Percentiles rank a stretch among this genome's conserved stretches.
phyloP scores from a whole-genome alignment of 2,888 invertebrate genomes.

The Alloscopus bannaensis region DNA sequence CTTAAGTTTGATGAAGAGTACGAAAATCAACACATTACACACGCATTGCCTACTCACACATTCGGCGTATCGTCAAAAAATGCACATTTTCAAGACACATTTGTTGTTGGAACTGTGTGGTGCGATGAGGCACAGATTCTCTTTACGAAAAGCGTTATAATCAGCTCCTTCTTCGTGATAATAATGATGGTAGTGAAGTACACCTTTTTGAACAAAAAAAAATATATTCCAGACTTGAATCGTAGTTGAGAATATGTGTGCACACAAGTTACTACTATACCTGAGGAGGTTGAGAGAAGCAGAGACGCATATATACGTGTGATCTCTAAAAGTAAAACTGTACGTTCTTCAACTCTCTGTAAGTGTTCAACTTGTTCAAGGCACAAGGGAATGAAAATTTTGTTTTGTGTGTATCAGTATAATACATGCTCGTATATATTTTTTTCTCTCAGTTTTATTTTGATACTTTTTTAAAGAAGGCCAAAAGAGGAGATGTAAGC shows the following conservation, averaged over 20 bases:
- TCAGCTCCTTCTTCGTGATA: constrained; percentile 11
- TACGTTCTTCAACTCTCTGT: constrained; percentile 21
- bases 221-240: not conserved
- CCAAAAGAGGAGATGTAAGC: constrained; percentile 11
- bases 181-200: not conserved
- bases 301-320: not conserved
- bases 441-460: not conserved
- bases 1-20: too few species aligned
- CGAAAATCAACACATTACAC: too few species aligned
- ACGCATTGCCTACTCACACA: too few species aligned
- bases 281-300: not conserved
- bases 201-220: not conserved
- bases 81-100: too few species aligned
- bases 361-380: constrained; percentile 41
- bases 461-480: constrained; percentile 31
- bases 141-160: not conserved
- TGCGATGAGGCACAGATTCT: not conserved
- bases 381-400: constrained; percentile 30
- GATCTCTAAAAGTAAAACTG: too few species aligned
- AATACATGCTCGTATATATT: too few species aligned
- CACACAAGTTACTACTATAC: not conserved
- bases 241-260: not conserved
- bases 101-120: too few species aligned
- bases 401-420: not conserved
- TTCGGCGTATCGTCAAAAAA: too few species aligned